Evolutionary conservation across 2,888 invertebrate genomes (phyloP), one percentile per base, ranked within the genome.

Genomic region (Sminthurinus aureus): DNA sequence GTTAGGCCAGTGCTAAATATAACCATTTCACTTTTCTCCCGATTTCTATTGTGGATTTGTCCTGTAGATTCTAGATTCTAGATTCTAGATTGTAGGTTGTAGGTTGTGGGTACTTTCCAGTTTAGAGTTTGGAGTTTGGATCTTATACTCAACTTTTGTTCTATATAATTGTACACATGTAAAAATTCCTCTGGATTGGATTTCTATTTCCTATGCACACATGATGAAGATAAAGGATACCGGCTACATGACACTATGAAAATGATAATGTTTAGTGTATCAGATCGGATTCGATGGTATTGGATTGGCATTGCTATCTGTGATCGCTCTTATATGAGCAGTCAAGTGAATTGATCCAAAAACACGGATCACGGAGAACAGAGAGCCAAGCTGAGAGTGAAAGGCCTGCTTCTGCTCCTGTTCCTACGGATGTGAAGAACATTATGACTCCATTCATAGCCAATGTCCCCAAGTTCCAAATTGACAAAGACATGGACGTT

Each of bases 401-500:
- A 52, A 18, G 51, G 51, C n/a, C 20, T 51, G 1, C 38, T 38
- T 4, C 38, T 38, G 38, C 38, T 38, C 6, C 38, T 38, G 38
- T 38, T 38, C 6, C 12, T 24, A 20, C 69, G 67, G 69, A 79
- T 38, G 50, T 52, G 18, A 58, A 24, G 77, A 50, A 79, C 76
- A 80, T 83, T 83, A 83, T 79, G 83, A 83, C 69, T 69, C 83
- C 22, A 83, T 83, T 83, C 79, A 83, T 83, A 79, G 83, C 83
- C 80, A 75, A 79, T 80, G 79, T 79, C 80, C 80, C 83, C 75
- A 18, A 79, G n/a, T n/a, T n/a, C 83, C 75, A 79, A 82, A 83
- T 83, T 83, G 83, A 83, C 83, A 83, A 64, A 52, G 80, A 79
- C 80, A 83, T 80, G 73, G 51, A 73, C 38, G 69, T 51, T 51